Evolutionary conservation across 1,140 invertebrate genomes (phyloP), one percentile per base, ranked within the genome.

Genomic region (Drosophila truncata): DNA sequence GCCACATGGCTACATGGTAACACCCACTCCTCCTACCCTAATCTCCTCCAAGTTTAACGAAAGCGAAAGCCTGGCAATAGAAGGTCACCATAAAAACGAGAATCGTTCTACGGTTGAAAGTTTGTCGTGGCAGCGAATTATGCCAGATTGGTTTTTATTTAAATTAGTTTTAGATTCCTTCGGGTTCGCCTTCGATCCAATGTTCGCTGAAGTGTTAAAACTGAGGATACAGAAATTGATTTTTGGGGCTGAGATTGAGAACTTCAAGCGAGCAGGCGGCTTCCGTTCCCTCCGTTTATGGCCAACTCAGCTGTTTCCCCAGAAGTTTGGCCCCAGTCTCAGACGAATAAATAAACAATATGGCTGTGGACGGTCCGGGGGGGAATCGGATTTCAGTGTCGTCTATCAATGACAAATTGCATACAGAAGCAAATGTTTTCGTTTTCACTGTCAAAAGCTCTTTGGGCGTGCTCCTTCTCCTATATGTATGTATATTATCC

Each of bases 141-240:
- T 87, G 84, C 84, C 80, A 87, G 83, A 87, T 87, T 87, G 83
- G 82, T 83, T 87, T 87, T 87, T 87, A 87, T 87, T 88, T 80
- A 87, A 87, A 87, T 87, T 87, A 87, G 84, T 87, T 87, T 87
- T 81, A 72, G 85, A 87, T 83, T 82, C 66, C 65, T 63, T 52
- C 8, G 49, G 31, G 31, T 41, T 65, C 27, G 41, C 31, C 27
- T 46, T 46, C 44, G 49, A 23, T 41, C 44, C 65, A 42, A 60
- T 83, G 80, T 54, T 77, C 84, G 77, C 64, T 87, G 60, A 87
- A 83, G 80, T 87, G 83, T 88, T 83, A 87, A 85, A 88, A 88
- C 72, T 77, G 42, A 59, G 65, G 63, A 59, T 41, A 66, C 67
- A 80, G 74, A 88, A 87, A 88, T 87, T 83, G 83, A 87, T 87